Evolutionary conservation across 2,888 invertebrate genomes (phyloP), one percentile per base, ranked within the genome.

Genomic region (Polydesmus complanatus): DNA sequence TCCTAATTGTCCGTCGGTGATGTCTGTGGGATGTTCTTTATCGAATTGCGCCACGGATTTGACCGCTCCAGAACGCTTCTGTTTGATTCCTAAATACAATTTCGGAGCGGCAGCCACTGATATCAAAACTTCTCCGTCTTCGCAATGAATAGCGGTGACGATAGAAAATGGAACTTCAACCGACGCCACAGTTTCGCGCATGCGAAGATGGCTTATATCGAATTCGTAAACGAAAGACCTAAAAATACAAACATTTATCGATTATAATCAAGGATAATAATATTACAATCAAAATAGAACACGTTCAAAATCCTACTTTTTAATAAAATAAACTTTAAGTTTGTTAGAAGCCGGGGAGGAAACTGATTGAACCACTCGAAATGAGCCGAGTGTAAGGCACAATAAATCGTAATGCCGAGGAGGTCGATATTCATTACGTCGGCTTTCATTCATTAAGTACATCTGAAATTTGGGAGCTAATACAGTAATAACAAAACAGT

Each of bases 111-210:
- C 19, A 23, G 49, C 19, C 11, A 58, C 59, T 18, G 59, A n/a
- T 19, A 58, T 53, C 21, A 58, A 14, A 2, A 58, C 47, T 49
- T 58, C 27, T 8, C 50, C 19, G n/a, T 58, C 53, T 19, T 58
- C 50, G 53, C 59, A 58, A 14, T 58, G 59, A 37, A 58, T 58
- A n/a, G 59, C 52, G 14, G 52, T 58, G n/a, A 58, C 37, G 14
- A 58, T 52, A 18, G 25, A 21, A n/a, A 58, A 58, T 26, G 59
- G 59, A 27, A 58, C 53, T 48, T 58, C 59, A 21, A 58, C 53
- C 19, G 53, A 21, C 18, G 59, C 59, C 52, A 53, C 53, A 23
- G 27, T 21, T 8, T 22, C 22, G 3, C 22, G n/a, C 23, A 19
- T 3, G 2, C 19, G 49, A n/a, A 19, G 21, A 50, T 53, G 27